phyloP scores from a whole-genome alignment of 1,140 invertebrate species.

The Leptopilina clavipes region DNA sequence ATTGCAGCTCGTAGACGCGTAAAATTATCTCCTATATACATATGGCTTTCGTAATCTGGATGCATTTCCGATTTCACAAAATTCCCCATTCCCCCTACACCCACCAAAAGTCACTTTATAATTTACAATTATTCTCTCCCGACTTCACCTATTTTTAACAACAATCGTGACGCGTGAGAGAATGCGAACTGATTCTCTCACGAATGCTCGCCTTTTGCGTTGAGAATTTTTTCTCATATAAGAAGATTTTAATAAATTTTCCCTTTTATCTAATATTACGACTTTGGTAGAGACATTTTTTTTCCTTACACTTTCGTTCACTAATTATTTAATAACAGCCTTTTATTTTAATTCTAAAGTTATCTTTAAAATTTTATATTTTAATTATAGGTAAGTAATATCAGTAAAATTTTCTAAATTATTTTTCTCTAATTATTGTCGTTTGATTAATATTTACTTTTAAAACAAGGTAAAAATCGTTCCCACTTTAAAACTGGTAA shows the following conservation, averaged over 20 bases:
- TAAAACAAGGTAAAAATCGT: too few species aligned
- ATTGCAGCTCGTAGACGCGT: conserved; percentile 15
- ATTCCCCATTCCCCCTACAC: neutral
- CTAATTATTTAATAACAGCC: neutral
- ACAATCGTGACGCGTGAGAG: conserved; percentile 52
- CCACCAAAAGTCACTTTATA: neutral
- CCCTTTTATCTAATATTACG: conserved; percentile 54
- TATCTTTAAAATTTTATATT: too few species aligned
- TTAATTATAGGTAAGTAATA: too few species aligned
- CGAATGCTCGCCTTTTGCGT: conserved; percentile 39
- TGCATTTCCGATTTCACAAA: conserved; percentile 52
- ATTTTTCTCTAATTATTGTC: too few species aligned
- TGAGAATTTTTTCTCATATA: conserved; percentile 48
- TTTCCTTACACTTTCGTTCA: neutral
- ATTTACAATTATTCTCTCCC: conserved; percentile 10
- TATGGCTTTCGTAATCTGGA: conserved; percentile 8
- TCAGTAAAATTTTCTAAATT: too few species aligned
- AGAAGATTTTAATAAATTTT: conserved; percentile 41
- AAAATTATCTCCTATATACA: neutral
- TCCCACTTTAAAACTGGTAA: too few species aligned
- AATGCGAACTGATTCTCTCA: conserved; percentile 45
- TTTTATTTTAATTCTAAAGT: too few species aligned
- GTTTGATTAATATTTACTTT: too few species aligned
- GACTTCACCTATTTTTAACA: conserved; percentile 46
- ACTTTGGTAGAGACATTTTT: neutral